Evolutionary conservation across 2,888 invertebrate genomes (phyloP).

Genomic region (Sturmia bella): DNA sequence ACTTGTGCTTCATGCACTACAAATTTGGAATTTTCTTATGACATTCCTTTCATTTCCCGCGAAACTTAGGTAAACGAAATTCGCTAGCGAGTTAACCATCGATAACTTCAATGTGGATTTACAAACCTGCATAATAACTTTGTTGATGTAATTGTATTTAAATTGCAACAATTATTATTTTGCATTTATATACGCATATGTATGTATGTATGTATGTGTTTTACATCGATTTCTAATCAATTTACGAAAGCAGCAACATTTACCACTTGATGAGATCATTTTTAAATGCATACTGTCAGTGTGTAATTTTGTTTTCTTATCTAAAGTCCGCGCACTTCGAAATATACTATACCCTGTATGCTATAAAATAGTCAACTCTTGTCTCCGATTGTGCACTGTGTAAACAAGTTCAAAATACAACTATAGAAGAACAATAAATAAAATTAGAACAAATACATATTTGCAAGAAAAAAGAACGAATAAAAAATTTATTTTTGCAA

Average conservation of each 20-base stretch:
- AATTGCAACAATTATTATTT: too few species aligned
- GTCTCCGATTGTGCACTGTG: background rate
- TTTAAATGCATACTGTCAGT: constrained; percentile 2
- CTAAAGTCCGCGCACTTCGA: constrained; percentile 2
- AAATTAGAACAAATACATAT: background rate
- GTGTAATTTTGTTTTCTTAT: constrained; percentile 38
- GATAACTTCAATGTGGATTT: too few species aligned
- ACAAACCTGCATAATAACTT: too few species aligned
- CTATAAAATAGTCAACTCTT: background rate
- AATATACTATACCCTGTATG: background rate
- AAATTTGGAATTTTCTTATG: too few species aligned
- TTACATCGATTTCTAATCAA: constrained; percentile 27
- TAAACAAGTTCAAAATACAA: too few species aligned
- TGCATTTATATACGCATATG: too few species aligned
- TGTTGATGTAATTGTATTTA: too few species aligned
- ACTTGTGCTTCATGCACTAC: too few species aligned
- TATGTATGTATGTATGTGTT: too few species aligned
- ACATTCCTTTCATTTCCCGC: too few species aligned
- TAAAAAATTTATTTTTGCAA: background rate
- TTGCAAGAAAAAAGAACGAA: background rate
- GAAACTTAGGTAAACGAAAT: too few species aligned
- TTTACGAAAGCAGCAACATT: background rate
- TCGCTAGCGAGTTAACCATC: too few species aligned
- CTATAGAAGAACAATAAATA: background rate
- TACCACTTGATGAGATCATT: constrained; percentile 43